A percentile compares a stretch with the other conserved stretches of the same genome.
Evolutionary conservation across 2,888 invertebrate species (phyloP).

Genomic region (Drosophila birchii): DNA sequence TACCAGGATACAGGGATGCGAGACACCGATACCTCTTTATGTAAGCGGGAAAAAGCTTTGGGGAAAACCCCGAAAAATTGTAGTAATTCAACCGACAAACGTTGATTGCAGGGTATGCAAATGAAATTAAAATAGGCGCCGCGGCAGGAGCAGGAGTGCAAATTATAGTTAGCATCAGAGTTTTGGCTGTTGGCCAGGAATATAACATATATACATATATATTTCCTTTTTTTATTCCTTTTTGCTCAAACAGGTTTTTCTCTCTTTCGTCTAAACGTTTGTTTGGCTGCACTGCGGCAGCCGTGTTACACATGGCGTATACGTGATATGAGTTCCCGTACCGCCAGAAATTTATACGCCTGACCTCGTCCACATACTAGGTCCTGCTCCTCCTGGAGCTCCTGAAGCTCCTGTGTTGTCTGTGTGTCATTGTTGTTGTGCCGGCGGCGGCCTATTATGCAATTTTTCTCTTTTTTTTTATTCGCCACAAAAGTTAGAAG

Average conservation of each 20-base stretch:
- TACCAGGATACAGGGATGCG: too few relatives aligned
- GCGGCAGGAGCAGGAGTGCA: slow-evolving; percentile 21
- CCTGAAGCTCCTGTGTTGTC: not conserved
- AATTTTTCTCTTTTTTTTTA: slow-evolving; percentile 24
- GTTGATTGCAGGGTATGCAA: slow-evolving; percentile 25
- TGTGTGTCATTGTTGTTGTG: slow-evolving; percentile 29
- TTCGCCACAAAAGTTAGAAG: slow-evolving; percentile 29
- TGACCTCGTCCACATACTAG: slow-evolving; percentile 16
- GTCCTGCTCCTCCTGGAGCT: slow-evolving; percentile 13
- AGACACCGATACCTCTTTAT: slow-evolving; percentile 5
- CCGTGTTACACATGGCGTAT: slow-evolving; percentile 55
- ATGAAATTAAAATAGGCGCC: slow-evolving; percentile 45
- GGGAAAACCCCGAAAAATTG: not conserved
- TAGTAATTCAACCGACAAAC: not conserved
- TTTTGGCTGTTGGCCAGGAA: slow-evolving; percentile 45
- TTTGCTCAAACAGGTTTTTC: slow-evolving; percentile 3
- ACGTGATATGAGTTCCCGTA: slow-evolving; percentile 57
- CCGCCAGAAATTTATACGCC: slow-evolving; percentile 46
- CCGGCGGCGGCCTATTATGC: slow-evolving; percentile 13
- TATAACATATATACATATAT: not conserved
- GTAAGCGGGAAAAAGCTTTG: not conserved
- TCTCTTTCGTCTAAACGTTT: slow-evolving; percentile 42
- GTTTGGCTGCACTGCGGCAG: slow-evolving; percentile 60
- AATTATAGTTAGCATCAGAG: slow-evolving; percentile 48
- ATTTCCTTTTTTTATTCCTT: too few relatives aligned